Evolutionary conservation across 2,888 invertebrate species (phyloP).

Genomic region (Dasysyrphus tricinctus): DNA sequence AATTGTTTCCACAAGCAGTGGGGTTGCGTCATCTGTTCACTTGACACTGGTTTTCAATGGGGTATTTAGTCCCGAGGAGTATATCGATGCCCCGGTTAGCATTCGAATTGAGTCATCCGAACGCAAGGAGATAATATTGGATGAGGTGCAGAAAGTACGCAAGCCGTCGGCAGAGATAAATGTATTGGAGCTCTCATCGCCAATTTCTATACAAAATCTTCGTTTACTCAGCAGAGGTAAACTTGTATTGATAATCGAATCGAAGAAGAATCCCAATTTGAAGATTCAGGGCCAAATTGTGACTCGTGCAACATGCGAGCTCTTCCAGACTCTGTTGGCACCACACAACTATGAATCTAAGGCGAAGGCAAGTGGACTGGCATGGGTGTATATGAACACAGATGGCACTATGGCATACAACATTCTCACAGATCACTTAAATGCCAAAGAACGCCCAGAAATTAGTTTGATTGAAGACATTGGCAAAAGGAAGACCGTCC

Average conservation of each 20-base stretch:
- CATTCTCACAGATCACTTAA: constrained; percentile 88
- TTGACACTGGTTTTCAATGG: constrained; percentile 93
- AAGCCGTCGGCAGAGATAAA: constrained; percentile 92
- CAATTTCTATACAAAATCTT: constrained; percentile 90
- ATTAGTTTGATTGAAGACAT: constrained; percentile 90
- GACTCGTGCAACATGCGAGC: constrained; percentile 91
- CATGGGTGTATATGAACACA: constrained; percentile 91
- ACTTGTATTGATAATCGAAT: constrained; percentile 88
- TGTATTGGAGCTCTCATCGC: constrained; percentile 90
- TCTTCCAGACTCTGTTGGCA: constrained; percentile 89
- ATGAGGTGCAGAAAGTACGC: constrained; percentile 88
- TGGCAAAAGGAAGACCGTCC: constrained; percentile 88
- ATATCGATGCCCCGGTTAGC: constrained; percentile 87
- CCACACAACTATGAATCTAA: constrained; percentile 84
- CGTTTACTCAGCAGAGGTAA: constrained; percentile 91
- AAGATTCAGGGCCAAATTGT: constrained; percentile 89
- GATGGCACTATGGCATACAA: constrained; percentile 91
- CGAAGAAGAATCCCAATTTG: constrained; percentile 87
- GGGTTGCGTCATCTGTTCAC: constrained; percentile 92
- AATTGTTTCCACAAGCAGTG: constrained; percentile 91
- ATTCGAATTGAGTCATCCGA: constrained; percentile 89
- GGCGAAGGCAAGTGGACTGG: constrained; percentile 87
- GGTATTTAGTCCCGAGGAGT: constrained; percentile 87
- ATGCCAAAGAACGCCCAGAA: constrained; percentile 85
- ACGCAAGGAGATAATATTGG: constrained; percentile 89